Conservation (phyloP, 2,888 invertebrate species). For the Catocala sponsa region DNA sequence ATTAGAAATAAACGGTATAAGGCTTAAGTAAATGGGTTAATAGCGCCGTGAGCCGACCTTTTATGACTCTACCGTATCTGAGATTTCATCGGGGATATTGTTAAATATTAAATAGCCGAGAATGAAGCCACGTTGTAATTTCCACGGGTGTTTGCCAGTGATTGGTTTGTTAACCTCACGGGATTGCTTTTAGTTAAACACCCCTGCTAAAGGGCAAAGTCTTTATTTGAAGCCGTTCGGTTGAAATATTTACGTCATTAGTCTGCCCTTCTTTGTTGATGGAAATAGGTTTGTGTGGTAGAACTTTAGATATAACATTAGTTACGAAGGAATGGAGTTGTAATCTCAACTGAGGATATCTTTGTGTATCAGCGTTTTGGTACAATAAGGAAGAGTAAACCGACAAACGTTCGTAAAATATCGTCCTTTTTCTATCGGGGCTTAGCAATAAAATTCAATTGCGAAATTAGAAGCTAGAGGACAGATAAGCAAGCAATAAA, state of each 20-base stretch:
- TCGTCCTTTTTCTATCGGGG: not conserved
- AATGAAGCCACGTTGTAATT: slow-evolving; percentile 39
- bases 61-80: slow-evolving; percentile 29
- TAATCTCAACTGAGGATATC: too few relatives aligned
- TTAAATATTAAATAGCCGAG: slow-evolving; percentile 39
- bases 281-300: slow-evolving; percentile 11
- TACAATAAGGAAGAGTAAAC: not conserved
- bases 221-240: slow-evolving; percentile 23
- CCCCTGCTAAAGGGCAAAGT: slow-evolving; percentile 17
- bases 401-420: not conserved
- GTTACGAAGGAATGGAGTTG: not conserved
- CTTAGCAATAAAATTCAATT: slow-evolving; percentile 22
- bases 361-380: too few relatives aligned
- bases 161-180: slow-evolving; percentile 31
- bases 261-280: slow-evolving; percentile 22
- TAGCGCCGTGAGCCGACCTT: slow-evolving; percentile 34
- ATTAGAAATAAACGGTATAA: slow-evolving; percentile 40
- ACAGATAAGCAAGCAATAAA: slow-evolving; percentile 66
- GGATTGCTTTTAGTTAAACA: slow-evolving; percentile 25
- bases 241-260: slow-evolving; percentile 40
- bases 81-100: slow-evolving; percentile 34
- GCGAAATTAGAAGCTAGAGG: slow-evolving; percentile 48
- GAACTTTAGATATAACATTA: not conserved
- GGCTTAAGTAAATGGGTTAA: slow-evolving; percentile 41
- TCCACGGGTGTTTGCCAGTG: slow-evolving; percentile 21